These are phyloP conservation scores for Atrichornis clamosus DNA, from an alignment of 2,113 vertebrate species.

Conservation along the genomic window DNA sequence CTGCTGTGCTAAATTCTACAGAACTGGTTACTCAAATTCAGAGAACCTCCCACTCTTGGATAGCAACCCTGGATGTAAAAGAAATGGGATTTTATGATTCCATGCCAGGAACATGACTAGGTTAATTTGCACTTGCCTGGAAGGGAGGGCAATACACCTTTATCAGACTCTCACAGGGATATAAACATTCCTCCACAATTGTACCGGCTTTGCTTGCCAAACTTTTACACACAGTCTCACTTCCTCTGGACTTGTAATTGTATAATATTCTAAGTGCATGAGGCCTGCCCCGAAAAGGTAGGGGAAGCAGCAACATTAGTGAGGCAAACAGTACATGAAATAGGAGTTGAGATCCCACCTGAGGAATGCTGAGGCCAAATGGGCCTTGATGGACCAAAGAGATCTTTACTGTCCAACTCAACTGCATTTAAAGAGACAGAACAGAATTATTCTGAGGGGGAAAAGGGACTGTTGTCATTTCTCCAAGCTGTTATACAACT, in stretches of 20 bases:
- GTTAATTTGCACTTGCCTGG: not conserved
- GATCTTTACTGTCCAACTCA: not conserved
- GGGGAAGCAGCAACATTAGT: not conserved
- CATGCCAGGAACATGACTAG: not conserved
- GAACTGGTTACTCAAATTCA: too few species aligned
- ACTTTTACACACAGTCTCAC: not conserved
- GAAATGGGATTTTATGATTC: not conserved
- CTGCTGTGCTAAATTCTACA: too few species aligned
- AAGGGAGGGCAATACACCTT: not conserved
- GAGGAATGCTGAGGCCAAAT: not conserved
- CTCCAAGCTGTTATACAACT: not conserved
- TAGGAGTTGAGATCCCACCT: not conserved
- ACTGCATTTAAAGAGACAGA: not conserved
- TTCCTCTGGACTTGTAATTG: not conserved
- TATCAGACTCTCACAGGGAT: not conserved
- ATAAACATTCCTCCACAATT: not conserved
- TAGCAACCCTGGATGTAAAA: not conserved
- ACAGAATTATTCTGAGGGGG: not conserved
- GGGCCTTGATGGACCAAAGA: not conserved
- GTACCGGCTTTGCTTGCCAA: not conserved
- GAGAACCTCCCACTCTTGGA: not conserved
- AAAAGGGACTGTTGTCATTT: not conserved
- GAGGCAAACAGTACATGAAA: not conserved
- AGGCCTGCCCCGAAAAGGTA: not conserved
- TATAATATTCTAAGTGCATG: not conserved